phyloP scores from a whole-genome alignment of 2,888 invertebrate genomes.

The Lottia gigantea region DNA sequence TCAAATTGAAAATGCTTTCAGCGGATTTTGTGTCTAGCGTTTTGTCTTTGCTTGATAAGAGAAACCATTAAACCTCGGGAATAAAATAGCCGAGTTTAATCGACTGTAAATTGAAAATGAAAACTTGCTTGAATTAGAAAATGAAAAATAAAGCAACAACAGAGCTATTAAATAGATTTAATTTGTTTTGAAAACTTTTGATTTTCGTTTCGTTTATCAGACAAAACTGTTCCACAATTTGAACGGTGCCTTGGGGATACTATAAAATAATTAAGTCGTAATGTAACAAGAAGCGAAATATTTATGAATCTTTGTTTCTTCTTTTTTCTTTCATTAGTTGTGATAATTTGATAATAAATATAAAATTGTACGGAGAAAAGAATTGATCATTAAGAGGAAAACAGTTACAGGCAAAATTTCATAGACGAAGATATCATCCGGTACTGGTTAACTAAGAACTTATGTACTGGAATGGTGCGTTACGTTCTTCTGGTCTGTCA shows the following conservation, averaged over 20 bases:
- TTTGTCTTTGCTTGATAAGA: not conserved
- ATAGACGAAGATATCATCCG: too few species aligned
- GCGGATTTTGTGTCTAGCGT: not conserved
- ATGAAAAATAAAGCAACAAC: constrained; percentile 9
- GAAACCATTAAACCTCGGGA: not conserved
- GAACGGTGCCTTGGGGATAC: not conserved
- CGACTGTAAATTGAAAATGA: constrained; percentile 1
- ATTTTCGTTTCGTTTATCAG: not conserved
- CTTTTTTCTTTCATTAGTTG: not conserved
- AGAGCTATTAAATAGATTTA: constrained; percentile 10
- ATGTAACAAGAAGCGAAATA: not conserved
- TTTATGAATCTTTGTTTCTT: not conserved
- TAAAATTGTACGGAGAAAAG: too few species aligned
- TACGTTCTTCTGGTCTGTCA: too few species aligned
- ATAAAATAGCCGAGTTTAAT: not conserved
- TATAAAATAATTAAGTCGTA: not conserved
- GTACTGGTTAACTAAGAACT: too few species aligned
- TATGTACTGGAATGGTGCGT: too few species aligned
- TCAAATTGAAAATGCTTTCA: constrained; percentile 11
- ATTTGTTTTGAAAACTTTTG: constrained; percentile 6
- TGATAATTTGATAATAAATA: too few species aligned
- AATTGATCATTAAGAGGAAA: too few species aligned
- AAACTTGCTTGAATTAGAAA: not conserved
- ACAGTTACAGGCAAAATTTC: too few species aligned
- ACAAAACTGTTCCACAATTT: not conserved